These are phyloP conservation scores for Eurytoma adleriae DNA, from an alignment of 2,888 invertebrate species.

Conservation along the genomic window DNA sequence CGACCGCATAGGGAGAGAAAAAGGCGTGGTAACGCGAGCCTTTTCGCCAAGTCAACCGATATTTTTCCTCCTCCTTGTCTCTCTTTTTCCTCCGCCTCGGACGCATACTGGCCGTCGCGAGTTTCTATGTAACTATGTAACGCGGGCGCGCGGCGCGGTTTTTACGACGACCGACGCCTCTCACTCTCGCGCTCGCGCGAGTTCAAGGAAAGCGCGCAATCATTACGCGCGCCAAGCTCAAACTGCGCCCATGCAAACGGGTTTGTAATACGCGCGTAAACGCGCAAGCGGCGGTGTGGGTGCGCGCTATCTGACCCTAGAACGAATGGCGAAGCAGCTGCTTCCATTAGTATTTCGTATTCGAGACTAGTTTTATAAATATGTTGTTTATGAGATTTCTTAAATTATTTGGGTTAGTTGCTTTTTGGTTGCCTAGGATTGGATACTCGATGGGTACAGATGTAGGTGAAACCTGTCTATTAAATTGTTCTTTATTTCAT, in stretches of 20 bases:
- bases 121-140: constrained; percentile 6
- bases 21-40: constrained; percentile 21
- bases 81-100: background rate
- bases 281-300: background rate
- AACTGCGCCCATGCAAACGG: background rate
- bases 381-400: too few relatives aligned
- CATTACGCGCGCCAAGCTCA: constrained; percentile 5
- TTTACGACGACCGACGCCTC: constrained; percentile 39
- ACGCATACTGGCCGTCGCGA: background rate
- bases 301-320: background rate
- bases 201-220: constrained; percentile 52
- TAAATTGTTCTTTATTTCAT: too few relatives aligned
- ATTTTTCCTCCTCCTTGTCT: background rate
- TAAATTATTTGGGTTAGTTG: too few relatives aligned
- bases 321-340: too few relatives aligned
- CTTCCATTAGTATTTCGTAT: background rate
- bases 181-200: constrained; percentile 35
- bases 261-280: background rate
- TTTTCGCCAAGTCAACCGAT: background rate
- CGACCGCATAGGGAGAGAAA: constrained; percentile 1
- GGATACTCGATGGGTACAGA: too few relatives aligned
- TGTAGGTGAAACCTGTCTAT: too few relatives aligned
- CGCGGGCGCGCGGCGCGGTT: constrained; percentile 1
- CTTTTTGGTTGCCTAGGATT: too few relatives aligned
- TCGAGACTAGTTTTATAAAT: background rate